phyloP scores from a whole-genome alignment of 30 jellyfish, hydroid and myxozoan species.

The Calvadosia cruxmelitensis region DNA sequence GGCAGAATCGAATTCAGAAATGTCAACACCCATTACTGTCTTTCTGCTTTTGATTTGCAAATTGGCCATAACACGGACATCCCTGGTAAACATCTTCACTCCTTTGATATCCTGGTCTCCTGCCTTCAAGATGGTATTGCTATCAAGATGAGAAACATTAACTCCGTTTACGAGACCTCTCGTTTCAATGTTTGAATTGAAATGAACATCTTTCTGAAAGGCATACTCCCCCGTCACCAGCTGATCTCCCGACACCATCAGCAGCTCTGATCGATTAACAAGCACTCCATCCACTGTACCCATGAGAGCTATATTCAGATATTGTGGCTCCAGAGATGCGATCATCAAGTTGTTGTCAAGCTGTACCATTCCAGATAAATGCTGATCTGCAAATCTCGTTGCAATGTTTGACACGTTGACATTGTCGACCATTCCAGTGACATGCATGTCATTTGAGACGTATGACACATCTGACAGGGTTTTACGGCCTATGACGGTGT shows the following conservation, averaged over 20 bases:
- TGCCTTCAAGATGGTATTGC: slow-evolving; percentile 27
- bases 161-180: slow-evolving; percentile 25
- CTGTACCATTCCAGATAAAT: slow-evolving; percentile 18
- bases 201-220: slow-evolving; percentile 3
- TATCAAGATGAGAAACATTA: slow-evolving; percentile 17
- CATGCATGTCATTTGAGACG: slow-evolving; percentile 9
- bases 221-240: background rate
- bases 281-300: slow-evolving; percentile 46
- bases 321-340: background rate
- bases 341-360: slow-evolving; percentile 15
- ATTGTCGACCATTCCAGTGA: slow-evolving; percentile 41
- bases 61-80: slow-evolving; percentile 19
- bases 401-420: slow-evolving; percentile 40
- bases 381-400: slow-evolving; percentile 31
- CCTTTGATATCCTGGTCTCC: slow-evolving; percentile 39
- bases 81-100: slow-evolving; percentile 2
- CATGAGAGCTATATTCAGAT: slow-evolving; percentile 18
- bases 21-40: slow-evolving; percentile 49
- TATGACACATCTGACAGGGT: slow-evolving; percentile 10
- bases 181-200: slow-evolving; percentile 7
- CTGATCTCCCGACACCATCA: slow-evolving; percentile 41
- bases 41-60: slow-evolving; percentile 26
- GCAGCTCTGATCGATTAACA: slow-evolving; percentile 18
- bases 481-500: slow-evolving; percentile 41
- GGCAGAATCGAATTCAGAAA: slow-evolving; percentile 34